Evolutionary conservation across 2,113 vertebrate genomes (phyloP).

Genomic region (Morone chrysops): DNA sequence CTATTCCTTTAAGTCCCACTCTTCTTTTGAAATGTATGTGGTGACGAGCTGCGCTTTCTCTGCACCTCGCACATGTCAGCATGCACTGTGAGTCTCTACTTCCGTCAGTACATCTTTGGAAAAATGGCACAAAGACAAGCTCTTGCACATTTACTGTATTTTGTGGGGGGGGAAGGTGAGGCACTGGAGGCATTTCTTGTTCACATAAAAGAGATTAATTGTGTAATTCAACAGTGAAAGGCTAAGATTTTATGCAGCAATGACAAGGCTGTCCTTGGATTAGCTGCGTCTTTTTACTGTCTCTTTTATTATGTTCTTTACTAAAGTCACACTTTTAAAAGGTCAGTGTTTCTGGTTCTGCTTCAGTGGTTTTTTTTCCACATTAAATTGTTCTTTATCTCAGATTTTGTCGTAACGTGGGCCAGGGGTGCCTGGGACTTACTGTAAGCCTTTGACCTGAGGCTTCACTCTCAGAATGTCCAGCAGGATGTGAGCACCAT

Average conservation of each 20-base stretch:
- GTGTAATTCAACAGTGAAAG: slow-evolving; percentile 28
- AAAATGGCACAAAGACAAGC: slow-evolving; percentile 4
- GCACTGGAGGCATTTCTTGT: slow-evolving; percentile 35
- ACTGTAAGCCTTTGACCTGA: slow-evolving; percentile 83
- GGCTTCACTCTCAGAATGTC: slow-evolving; percentile 82
- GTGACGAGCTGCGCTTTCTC: background rate
- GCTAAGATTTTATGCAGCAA: slow-evolving; percentile 11
- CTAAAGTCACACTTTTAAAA: background rate
- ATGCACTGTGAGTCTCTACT: background rate
- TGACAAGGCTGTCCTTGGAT: background rate
- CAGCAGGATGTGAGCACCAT: slow-evolving; percentile 81
- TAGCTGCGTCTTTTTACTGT: slow-evolving; percentile 13
- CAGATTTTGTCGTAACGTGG: background rate
- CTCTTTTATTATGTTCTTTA: slow-evolving; percentile 10
- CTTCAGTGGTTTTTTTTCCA: background rate
- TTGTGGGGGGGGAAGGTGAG: background rate
- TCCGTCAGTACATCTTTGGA: slow-evolving; percentile 7
- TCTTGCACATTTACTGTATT: slow-evolving; percentile 10
- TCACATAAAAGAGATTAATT: slow-evolving; percentile 47
- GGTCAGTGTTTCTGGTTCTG: background rate
- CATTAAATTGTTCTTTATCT: background rate
- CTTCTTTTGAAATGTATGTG: background rate
- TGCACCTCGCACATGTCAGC: background rate
- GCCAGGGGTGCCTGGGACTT: slow-evolving; percentile 54
- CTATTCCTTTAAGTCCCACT: background rate